Base-by-base conservation (phyloP, 2,888 invertebrate species). In the Ochropleura leucogaster region DNA sequence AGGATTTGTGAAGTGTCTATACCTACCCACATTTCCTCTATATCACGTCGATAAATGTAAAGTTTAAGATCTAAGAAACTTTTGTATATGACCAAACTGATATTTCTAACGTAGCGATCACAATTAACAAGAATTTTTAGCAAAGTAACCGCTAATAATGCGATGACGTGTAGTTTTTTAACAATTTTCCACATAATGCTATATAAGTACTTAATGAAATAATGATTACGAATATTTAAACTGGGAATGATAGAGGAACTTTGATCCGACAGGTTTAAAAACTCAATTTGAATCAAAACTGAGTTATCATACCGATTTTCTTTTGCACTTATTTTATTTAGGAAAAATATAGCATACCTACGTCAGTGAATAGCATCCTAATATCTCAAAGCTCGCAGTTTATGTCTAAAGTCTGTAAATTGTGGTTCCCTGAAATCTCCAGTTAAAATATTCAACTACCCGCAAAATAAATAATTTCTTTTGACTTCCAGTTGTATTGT, bases 61-160 rank as follows among this genome's bases (percentile, higher is more conserved):
- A 82, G 49, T 78, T 72, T 64, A 79, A 71, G 60, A 74, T 67
- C 53, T 80, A 88, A 83, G 69, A 82, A 81, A 70, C 60, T 87
- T 90, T 89, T 90, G 84, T 89, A 89, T 82, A 85, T 85, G 90
- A 90, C 90, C 88, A 90, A 89, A 88, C 80, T 79, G 84, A 86
- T 79, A 85, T 85, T 87, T 87, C 80, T 85, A 86, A 80, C 62
- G 77, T 83, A 85, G 80, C 49, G 42, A 80, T 82, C 85, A 85
- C 82, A 55, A 69, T 79, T 76, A 79, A 79, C 65, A 60, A 74
- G 57, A 59, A 65, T 79, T 73, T 77, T 77, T 80, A 82, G 74
- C 76, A 68, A 82, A 77, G 55, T 81, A 79, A 74, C 78, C 60
- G 82, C 82, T 80, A 79, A 53, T 65, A 57, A 69, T 64, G 80